These are phyloP conservation scores for Conops quadrifasciatus DNA, from an alignment of 2,888 invertebrate species.

Conservation along the genomic window DNA sequence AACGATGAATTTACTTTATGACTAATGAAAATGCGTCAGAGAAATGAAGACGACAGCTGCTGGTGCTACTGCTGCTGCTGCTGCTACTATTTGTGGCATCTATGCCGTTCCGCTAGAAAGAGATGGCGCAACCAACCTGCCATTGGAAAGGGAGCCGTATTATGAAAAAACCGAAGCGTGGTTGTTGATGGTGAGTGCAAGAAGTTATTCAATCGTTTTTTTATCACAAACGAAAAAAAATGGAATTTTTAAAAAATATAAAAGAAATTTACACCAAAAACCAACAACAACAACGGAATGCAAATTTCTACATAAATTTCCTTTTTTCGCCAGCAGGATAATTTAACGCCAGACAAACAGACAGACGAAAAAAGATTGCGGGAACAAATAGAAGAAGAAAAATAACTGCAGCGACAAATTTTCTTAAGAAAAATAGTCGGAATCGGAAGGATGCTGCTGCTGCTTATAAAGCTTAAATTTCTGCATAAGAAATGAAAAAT, in stretches of 20 bases:
- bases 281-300: not conserved
- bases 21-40: not conserved
- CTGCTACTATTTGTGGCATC: too few species aligned
- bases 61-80: not conserved
- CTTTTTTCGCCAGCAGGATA: not conserved
- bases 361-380: not conserved
- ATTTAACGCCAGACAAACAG: not conserved
- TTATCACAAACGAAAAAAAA: too few species aligned
- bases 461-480: too few species aligned
- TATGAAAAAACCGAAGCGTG: not conserved
- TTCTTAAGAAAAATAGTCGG: not conserved
- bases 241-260: too few species aligned
- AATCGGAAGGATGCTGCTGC: not conserved
- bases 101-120: not conserved
- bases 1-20: slow-evolving; percentile 6
- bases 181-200: too few species aligned
- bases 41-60: not conserved
- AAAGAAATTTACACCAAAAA: not conserved
- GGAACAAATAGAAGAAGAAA: not conserved
- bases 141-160: not conserved
- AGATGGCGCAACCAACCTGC: not conserved
- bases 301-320: not conserved
- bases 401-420: not conserved
- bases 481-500: too few species aligned
- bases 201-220: not conserved